Percentiles rank a stretch among this genome's conserved stretches.
phyloP scores from a whole-genome alignment of 2,797 vertebrate species.

The Distichodus sexfasciatus region DNA sequence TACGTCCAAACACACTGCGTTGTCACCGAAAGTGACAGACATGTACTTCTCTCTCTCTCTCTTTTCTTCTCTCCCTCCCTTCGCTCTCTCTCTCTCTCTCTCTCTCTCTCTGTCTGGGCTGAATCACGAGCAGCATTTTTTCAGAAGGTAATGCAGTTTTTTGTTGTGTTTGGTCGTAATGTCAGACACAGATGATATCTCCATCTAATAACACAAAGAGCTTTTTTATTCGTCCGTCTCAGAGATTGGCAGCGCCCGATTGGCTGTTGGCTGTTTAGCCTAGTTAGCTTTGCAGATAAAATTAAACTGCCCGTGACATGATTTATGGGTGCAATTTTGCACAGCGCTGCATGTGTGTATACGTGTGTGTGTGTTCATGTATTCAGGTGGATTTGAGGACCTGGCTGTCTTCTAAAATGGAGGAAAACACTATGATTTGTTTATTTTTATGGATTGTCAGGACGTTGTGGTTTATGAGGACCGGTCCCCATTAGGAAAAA shows the following conservation, averaged over 20 bases:
- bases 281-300: slow-evolving; percentile 68
- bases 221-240: slow-evolving; percentile 64
- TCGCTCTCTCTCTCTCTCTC: background rate
- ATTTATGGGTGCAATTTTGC: slow-evolving; percentile 73
- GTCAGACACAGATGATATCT: slow-evolving; percentile 68
- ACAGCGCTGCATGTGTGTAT: slow-evolving; percentile 36
- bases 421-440: too few relatives aligned
- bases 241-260: slow-evolving; percentile 66
- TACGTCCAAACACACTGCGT: slow-evolving; percentile 6
- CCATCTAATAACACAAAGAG: slow-evolving; percentile 73
- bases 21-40: slow-evolving; percentile 33
- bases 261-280: slow-evolving; percentile 61
- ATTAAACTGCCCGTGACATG: slow-evolving; percentile 68
- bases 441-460: too few relatives aligned
- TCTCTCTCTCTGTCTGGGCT: background rate
- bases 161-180: slow-evolving; percentile 58
- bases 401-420: too few relatives aligned
- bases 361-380: too few relatives aligned
- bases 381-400: too few relatives aligned
- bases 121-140: slow-evolving; percentile 61
- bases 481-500: too few relatives aligned
- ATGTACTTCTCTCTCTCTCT: background rate
- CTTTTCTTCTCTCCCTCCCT: background rate
- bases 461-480: too few relatives aligned
- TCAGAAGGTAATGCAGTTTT: slow-evolving; percentile 56